These are phyloP conservation scores for Tipula vernalis DNA, from an alignment of 2,888 invertebrate species.

Conservation along the genomic window DNA sequence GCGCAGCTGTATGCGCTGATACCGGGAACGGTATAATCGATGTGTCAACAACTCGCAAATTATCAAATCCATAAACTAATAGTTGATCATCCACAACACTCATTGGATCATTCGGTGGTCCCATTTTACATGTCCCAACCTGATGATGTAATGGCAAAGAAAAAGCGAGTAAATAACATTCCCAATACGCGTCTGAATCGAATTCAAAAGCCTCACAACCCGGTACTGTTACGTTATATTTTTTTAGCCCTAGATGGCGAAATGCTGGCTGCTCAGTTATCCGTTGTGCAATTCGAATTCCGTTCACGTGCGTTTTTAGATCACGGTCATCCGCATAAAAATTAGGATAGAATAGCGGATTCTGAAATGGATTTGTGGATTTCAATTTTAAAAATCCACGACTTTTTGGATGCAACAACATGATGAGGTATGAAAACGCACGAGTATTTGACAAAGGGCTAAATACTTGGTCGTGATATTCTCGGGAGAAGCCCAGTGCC, in stretches of 20 bases:
- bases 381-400: slow-evolving; percentile 43
- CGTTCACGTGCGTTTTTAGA: slow-evolving; percentile 48
- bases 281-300: slow-evolving; percentile 45
- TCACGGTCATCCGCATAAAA: slow-evolving; percentile 48
- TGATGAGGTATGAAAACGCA: slow-evolving; percentile 39
- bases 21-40: slow-evolving; percentile 35
- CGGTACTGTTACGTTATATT: slow-evolving; percentile 47
- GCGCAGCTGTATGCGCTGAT: slow-evolving; percentile 37
- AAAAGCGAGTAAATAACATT: slow-evolving; percentile 51
- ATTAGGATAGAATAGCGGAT: slow-evolving; percentile 49
- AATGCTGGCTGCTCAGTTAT: slow-evolving; percentile 46
- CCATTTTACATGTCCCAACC: slow-evolving; percentile 48
- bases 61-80: slow-evolving; percentile 29
- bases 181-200: slow-evolving; percentile 55
- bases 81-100: slow-evolving; percentile 43
- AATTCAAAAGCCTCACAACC: slow-evolving; percentile 45
- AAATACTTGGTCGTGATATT: slow-evolving; percentile 28
- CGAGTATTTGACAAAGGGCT: slow-evolving; percentile 29
- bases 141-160: slow-evolving; percentile 60
- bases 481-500: slow-evolving; percentile 36
- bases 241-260: slow-evolving; percentile 42
- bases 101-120: slow-evolving; percentile 37
- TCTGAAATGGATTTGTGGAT: slow-evolving; percentile 39
- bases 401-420: slow-evolving; percentile 46
- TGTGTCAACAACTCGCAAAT: slow-evolving; percentile 35